phyloP scores from a whole-genome alignment of 2,113 vertebrate species.

The Hippocampus comes region DNA sequence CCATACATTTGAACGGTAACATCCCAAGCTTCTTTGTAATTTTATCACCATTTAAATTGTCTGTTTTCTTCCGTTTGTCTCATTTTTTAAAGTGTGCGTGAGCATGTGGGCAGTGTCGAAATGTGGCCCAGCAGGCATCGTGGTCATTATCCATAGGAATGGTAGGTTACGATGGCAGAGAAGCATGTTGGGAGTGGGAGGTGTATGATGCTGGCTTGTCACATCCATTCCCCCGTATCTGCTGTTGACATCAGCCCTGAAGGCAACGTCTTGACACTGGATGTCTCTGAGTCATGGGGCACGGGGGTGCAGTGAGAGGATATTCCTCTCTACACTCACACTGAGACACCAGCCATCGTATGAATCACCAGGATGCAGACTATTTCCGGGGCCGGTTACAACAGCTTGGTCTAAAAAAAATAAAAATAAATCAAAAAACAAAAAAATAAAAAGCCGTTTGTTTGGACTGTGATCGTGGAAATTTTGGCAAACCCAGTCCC shows the following conservation, averaged over 20 bases:
- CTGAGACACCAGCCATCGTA: not conserved
- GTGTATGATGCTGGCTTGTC: conserved; percentile 45
- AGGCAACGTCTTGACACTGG: conserved; percentile 46
- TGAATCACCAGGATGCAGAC: not conserved
- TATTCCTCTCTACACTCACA: conserved; percentile 19
- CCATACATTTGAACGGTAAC: not conserved
- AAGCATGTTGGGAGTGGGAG: conserved; percentile 53
- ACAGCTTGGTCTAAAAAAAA: not conserved
- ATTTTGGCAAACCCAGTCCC: not conserved
- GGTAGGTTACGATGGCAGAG: conserved; percentile 27
- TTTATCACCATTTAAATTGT: not conserved
- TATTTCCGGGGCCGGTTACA: not conserved
- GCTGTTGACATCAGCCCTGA: conserved; percentile 38
- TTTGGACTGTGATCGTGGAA: not conserved
- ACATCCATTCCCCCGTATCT: conserved; percentile 38
- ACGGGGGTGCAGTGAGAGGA: conserved; percentile 23
- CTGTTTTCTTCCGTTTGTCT: not conserved
- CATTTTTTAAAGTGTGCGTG: not conserved
- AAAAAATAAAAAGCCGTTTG: not conserved
- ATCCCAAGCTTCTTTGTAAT: not conserved
- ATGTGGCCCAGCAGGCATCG: not conserved
- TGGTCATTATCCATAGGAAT: not conserved
- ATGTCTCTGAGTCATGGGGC: conserved; percentile 50
- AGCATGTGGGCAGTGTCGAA: not conserved
- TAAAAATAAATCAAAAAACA: no score